These are phyloP conservation scores for Orycteropus afer DNA, from an alignment of 2,113 vertebrate species.

Conservation along the genomic window DNA sequence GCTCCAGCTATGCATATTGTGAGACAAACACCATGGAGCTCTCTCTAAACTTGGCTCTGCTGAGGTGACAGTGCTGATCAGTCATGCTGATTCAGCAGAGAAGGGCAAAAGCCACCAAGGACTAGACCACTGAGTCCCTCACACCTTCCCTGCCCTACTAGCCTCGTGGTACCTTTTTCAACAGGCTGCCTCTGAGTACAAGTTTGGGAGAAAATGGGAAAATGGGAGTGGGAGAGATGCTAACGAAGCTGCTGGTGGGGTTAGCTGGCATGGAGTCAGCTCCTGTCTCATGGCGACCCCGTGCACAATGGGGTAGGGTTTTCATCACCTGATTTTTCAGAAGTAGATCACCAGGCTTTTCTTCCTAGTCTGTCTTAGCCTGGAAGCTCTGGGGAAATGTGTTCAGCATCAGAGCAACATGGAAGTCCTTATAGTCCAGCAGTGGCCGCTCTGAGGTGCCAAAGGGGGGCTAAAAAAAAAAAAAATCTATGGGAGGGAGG, in stretches of 20 bases:
- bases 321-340: not conserved
- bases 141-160: not conserved
- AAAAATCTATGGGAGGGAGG: constrained; percentile 51
- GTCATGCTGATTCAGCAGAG: constrained; percentile 80
- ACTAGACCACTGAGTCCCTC: constrained; percentile 70
- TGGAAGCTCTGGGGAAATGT: not conserved
- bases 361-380: not conserved
- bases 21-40: constrained; percentile 77
- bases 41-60: constrained; percentile 81
- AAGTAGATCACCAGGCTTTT: not conserved
- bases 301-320: not conserved
- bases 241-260: constrained; percentile 38
- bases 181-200: constrained; percentile 81
- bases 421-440: not conserved
- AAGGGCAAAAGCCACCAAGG: constrained; percentile 82
- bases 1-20: constrained; percentile 82
- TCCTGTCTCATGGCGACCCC: not conserved
- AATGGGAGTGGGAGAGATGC: constrained; percentile 15
- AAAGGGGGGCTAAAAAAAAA: rapidly evolving
- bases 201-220: constrained; percentile 76
- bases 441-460: not conserved
- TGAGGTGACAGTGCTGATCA: constrained; percentile 81
- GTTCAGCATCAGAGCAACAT: not conserved
- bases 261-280: not conserved
- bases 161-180: constrained; percentile 79